Evolutionary conservation across 1,140 invertebrate genomes (phyloP).

Genomic region (Drosophila quadrilineata): DNA sequence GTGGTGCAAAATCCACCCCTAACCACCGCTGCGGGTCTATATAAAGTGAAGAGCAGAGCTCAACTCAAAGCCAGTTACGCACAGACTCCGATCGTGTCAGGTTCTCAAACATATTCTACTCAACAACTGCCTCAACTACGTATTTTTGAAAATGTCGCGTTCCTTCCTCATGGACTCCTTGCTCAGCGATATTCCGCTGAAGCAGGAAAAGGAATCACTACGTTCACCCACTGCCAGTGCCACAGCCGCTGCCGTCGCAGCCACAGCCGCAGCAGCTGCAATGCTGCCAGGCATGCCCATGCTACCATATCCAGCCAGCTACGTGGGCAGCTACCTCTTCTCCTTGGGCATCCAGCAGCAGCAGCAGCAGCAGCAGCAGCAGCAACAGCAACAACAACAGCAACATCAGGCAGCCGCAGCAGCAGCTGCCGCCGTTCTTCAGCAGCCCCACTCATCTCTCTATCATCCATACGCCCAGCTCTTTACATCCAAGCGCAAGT

Average conservation of each 20-base stretch:
- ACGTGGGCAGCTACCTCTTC: slow-evolving; percentile 85
- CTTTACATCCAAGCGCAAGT: slow-evolving; percentile 61
- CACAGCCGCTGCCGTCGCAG: slow-evolving; percentile 67
- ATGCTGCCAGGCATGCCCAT: slow-evolving; percentile 82
- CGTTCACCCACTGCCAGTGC: slow-evolving; percentile 39
- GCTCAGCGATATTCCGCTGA: slow-evolving; percentile 84
- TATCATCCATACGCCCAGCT: slow-evolving; percentile 73
- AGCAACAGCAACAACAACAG: slow-evolving; percentile 46
- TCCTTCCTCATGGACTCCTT: slow-evolving; percentile 89
- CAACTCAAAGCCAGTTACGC: slow-evolving; percentile 61
- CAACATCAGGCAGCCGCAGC: slow-evolving; percentile 44
- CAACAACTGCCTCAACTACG: not conserved
- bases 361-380: slow-evolving; percentile 79
- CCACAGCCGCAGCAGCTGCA: slow-evolving; percentile 76
- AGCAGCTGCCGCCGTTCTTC: slow-evolving; percentile 80
- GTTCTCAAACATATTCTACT: slow-evolving; percentile 6
- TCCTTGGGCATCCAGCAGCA: slow-evolving; percentile 84
- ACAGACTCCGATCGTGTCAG: slow-evolving; percentile 67
- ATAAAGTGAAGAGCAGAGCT: slow-evolving; percentile 32
- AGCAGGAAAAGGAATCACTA: slow-evolving; percentile 82
- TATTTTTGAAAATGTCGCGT: slow-evolving; percentile 85
- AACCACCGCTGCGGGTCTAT: slow-evolving; percentile 46
- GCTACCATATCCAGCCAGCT: slow-evolving; percentile 84
- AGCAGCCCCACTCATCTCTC: slow-evolving; percentile 49
- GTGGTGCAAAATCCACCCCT: slow-evolving; percentile 50